Conservation (phyloP, 2,888 invertebrate genomes). For the Platynereis dumerilii region DNA sequence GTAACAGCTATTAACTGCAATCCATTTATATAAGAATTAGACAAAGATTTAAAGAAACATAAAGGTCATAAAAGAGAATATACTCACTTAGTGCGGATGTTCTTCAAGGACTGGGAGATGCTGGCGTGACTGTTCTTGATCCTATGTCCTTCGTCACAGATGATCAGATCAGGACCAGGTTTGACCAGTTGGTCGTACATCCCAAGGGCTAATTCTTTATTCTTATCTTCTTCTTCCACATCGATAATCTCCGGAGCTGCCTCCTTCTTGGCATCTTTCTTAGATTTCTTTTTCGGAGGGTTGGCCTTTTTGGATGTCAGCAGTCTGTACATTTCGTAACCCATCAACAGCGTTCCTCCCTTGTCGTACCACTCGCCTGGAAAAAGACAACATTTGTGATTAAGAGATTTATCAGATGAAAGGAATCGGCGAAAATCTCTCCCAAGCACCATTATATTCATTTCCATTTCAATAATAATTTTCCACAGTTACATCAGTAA, state of each 20-base stretch:
- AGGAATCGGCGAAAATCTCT: too few species aligned
- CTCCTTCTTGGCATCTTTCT: constrained; percentile 50
- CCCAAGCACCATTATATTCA: too few species aligned
- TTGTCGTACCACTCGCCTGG: constrained; percentile 79
- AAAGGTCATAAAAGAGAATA: background rate
- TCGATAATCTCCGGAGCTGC: constrained; percentile 67
- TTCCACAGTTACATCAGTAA: too few species aligned
- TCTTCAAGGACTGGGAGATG: constrained; percentile 92
- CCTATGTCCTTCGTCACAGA: constrained; percentile 75
- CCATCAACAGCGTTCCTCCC: constrained; percentile 94
- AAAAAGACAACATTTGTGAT: too few species aligned
- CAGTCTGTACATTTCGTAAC: constrained; percentile 94
- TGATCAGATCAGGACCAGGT: constrained; percentile 63
- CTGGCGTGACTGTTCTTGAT: constrained; percentile 98
- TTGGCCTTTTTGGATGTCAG: constrained; percentile 68
- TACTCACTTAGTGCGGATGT: constrained; percentile 79
- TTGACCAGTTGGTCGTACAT: constrained; percentile 53
- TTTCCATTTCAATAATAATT: too few species aligned
- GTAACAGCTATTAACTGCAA: too few species aligned
- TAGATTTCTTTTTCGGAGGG: constrained; percentile 12
- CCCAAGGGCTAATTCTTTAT: constrained; percentile 47
- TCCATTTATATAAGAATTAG: too few species aligned
- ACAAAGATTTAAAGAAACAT: constrained; percentile 3
- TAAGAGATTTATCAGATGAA: too few species aligned
- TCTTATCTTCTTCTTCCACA: constrained; percentile 66